Evolutionary conservation across 2,888 invertebrate genomes (phyloP), one percentile per base, ranked within the genome.

Genomic region (Apeira syringaria): DNA sequence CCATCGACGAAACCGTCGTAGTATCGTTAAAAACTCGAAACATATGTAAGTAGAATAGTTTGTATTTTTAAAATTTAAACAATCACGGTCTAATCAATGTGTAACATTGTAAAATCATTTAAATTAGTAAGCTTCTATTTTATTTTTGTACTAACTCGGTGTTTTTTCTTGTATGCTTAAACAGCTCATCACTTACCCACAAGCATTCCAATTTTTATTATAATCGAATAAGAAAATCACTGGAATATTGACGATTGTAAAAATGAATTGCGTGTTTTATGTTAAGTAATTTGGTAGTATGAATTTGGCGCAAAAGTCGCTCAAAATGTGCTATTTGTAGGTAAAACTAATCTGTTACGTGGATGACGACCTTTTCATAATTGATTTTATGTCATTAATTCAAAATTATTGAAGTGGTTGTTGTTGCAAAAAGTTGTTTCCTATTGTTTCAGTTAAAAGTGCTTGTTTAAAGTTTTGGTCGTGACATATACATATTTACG

Each of bases 51-150:
- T 72, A 74, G 68, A 70, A 62, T 65, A 69, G 59, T 38, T 6
- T 61, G 41, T 67, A 62, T 58, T 15, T 22, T 28, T 32, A 27
- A 45, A 34, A 34, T 40, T 2, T 61, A 62, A 64, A 59, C 50
- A 43, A 56, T 31, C 45, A 56, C 62, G 55, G 60, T 64, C 61
- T 64, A 64, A 37, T 46, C 75, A 74, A 71, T 75, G 77, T 77
- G 46, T 68, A 59, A 77, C 76, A 74, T 77, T 74, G 74, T 65
- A 50, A 37, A 57, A 49, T 53, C 47, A 50, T 44, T 47, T 44
- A 45, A 37, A 35, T 18, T 6, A 10, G 8, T 49, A 50, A 47
- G 44, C 15, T 41, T 34, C 29, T 11, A 30, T 51, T 50, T 65
- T 66, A 64, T 66, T 68, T 68, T 68, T 68, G 52, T 68, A 73